phyloP scores from a whole-genome alignment of 2,797 vertebrate species.

The Leptodactylus fallax region DNA sequence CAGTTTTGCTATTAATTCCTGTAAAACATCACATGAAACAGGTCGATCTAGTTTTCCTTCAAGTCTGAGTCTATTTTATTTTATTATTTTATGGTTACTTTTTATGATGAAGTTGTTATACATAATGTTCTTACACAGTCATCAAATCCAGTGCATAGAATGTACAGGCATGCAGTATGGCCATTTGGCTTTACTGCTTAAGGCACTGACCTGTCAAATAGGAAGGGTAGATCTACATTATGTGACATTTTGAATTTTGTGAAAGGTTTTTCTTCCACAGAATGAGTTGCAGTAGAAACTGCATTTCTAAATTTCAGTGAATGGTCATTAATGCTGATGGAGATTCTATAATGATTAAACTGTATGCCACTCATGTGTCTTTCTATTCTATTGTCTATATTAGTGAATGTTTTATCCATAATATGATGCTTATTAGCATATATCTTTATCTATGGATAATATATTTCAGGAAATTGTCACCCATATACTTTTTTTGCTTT shows the following conservation, averaged over 20 bases:
- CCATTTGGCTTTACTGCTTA: constrained; percentile 66
- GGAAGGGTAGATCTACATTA: constrained; percentile 56
- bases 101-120: constrained; percentile 62
- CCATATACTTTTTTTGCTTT: too few species aligned
- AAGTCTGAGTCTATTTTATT: constrained; percentile 5
- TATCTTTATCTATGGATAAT: too few species aligned
- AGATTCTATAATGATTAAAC: neutral
- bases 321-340: constrained; percentile 56
- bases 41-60: neutral
- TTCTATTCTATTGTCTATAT: neutral
- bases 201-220: constrained; percentile 63
- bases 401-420: too few species aligned
- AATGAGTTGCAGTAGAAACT: constrained; percentile 63
- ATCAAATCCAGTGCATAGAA: constrained; percentile 63
- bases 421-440: too few species aligned
- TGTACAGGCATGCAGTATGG: constrained; percentile 64
- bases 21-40: neutral
- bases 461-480: too few species aligned
- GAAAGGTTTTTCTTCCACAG: constrained; percentile 52
- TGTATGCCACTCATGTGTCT: neutral
- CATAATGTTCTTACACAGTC: constrained; percentile 66
- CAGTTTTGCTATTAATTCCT: constrained; percentile 15
- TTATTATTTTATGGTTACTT: constrained; percentile 71
- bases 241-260: constrained; percentile 64
- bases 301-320: constrained; percentile 64